Evolutionary conservation across 2,797 vertebrate genomes (phyloP).

Genomic region (Lophotriccus pileatus): DNA sequence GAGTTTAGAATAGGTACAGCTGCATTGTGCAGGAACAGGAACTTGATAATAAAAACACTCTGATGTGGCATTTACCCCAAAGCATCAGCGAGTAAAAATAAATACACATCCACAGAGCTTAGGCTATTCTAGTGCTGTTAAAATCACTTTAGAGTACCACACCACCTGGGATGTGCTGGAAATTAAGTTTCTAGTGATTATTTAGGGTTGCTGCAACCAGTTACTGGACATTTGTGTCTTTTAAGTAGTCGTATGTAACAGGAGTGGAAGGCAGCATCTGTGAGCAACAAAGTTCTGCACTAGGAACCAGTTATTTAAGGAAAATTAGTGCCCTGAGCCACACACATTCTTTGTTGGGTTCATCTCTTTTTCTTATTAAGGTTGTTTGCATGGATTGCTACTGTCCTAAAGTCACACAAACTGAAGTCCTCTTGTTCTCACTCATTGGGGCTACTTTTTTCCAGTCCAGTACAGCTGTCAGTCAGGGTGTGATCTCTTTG

Average conservation of each 20-base stretch:
- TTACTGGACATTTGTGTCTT: not conserved
- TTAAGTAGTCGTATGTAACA: fast-evolving
- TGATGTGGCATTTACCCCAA: slow-evolving; percentile 38
- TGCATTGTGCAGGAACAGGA: slow-evolving; percentile 36
- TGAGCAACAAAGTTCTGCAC: not conserved
- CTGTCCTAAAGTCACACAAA: slow-evolving; percentile 29
- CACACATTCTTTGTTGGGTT: not conserved
- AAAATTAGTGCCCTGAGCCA: not conserved
- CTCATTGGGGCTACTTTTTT: slow-evolving; percentile 51
- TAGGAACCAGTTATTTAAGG: not conserved
- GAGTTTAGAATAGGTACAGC: slow-evolving; percentile 46
- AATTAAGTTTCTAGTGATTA: not conserved
- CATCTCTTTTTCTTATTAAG: slow-evolving; percentile 13
- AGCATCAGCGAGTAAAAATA: slow-evolving; percentile 47
- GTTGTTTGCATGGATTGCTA: slow-evolving; percentile 6
- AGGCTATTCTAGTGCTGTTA: not conserved
- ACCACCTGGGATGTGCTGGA: not conserved
- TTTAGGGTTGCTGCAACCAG: not conserved
- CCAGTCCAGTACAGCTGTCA: slow-evolving; percentile 54
- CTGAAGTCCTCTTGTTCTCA: slow-evolving; percentile 56
- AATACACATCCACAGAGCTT: not conserved
- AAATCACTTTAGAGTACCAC: not conserved
- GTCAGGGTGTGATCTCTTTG: slow-evolving; percentile 57
- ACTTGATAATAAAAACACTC: slow-evolving; percentile 52
- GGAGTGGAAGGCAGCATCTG: not conserved